Conservation (phyloP, 2,113 vertebrate genomes). For the Brachyhypopomus occidentalis region DNA sequence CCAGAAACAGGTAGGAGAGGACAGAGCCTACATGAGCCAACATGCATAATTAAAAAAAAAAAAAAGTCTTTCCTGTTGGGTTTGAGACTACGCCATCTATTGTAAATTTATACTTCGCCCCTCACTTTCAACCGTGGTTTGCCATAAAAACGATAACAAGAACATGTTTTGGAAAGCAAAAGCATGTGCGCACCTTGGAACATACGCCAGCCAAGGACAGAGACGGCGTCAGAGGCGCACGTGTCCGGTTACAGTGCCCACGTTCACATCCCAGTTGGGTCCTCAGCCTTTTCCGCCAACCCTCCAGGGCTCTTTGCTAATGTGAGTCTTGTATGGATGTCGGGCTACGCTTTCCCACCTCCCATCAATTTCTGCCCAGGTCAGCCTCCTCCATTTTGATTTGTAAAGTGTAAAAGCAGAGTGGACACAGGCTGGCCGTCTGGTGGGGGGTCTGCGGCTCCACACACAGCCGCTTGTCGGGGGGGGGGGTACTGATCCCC, state of each 20-base stretch:
- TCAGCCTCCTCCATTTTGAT: conserved; percentile 61
- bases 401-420: conserved; percentile 61
- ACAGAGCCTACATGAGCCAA: too few relatives aligned
- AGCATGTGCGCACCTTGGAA: conserved; percentile 24
- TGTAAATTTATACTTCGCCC: not conserved
- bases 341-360: conserved; percentile 56
- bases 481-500: not conserved
- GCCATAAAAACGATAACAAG: conserved; percentile 3
- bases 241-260: conserved; percentile 17
- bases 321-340: conserved; percentile 34
- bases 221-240: conserved; percentile 1
- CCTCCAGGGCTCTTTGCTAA: conserved; percentile 23
- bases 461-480: conserved; percentile 32
- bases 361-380: conserved; percentile 66
- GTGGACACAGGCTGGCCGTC: conserved; percentile 53
- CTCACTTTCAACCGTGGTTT: not conserved
- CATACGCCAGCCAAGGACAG: not conserved
- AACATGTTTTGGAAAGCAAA: not conserved
- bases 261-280: conserved; percentile 32
- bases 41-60: too few relatives aligned
- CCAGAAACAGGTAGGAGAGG: too few relatives aligned
- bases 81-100: too few relatives aligned
- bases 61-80: too few relatives aligned
- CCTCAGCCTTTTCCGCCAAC: not conserved
- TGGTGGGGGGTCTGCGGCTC: conserved; percentile 24